A percentile compares a stretch with the other conserved stretches of the same genome.
phyloP scores from a whole-genome alignment of 2,888 invertebrate genomes.

The Fragum sueziense region DNA sequence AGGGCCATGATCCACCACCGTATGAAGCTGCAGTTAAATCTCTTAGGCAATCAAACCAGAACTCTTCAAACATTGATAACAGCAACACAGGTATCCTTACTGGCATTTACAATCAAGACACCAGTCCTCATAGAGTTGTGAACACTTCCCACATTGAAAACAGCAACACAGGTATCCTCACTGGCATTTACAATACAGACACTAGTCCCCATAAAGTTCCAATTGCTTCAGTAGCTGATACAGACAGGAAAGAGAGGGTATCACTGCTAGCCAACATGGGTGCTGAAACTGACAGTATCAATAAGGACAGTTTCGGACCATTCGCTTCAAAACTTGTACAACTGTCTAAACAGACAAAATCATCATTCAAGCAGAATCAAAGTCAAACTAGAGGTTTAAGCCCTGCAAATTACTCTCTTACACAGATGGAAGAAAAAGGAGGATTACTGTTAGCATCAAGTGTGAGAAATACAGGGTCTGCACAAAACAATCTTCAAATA shows the following conservation, averaged over 20 bases:
- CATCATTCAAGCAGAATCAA: not conserved
- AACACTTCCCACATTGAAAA: too few relatives aligned
- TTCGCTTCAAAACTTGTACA: conserved; percentile 66
- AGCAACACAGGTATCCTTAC: not conserved
- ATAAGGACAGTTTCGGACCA: conserved; percentile 45
- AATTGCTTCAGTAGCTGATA: conserved; percentile 3
- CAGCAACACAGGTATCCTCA: not conserved
- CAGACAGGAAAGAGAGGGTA: conserved; percentile 7
- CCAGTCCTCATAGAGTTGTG: too few relatives aligned
- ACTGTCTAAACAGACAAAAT: conserved; percentile 56
- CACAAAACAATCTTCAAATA: not conserved
- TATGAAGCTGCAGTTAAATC: conserved; percentile 62
- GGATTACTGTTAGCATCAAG: not conserved
- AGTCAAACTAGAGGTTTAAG: not conserved
- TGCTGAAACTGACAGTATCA: conserved; percentile 1
- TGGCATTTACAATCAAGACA: not conserved
- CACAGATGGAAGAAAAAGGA: not conserved
- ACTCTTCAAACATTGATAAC: not conserved
- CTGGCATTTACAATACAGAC: not conserved
- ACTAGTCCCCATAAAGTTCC: not conserved
- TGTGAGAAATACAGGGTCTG: not conserved
- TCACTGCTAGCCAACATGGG: conserved; percentile 47
- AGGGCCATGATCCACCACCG: conserved; percentile 54
- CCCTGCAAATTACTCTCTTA: too few relatives aligned
- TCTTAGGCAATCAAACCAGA: conserved; percentile 14